phyloP scores from a whole-genome alignment of 2,888 invertebrate species.

The Ypsolopha sequella region DNA sequence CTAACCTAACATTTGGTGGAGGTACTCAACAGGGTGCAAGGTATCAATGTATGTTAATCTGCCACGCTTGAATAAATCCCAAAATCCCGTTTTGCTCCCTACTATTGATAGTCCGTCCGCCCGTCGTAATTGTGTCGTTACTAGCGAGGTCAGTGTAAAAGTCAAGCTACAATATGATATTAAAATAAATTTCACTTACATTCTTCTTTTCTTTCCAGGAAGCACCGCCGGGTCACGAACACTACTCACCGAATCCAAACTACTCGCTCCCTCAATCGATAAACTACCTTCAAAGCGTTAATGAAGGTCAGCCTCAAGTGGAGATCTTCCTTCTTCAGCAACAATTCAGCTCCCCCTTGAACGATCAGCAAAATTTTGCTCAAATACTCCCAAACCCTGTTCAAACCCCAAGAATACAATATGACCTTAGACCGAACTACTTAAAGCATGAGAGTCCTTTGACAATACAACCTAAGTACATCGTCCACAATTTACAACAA shows the following conservation, averaged over 20 bases:
- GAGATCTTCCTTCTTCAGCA: constrained; percentile 43
- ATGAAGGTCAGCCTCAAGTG: constrained; percentile 17
- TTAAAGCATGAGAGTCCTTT: constrained; percentile 16
- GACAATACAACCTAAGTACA: constrained; percentile 22
- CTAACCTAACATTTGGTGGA: no score
- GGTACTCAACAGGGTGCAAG: no score
- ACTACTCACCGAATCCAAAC: neutral
- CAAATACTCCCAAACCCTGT: no score
- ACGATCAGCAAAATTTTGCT: constrained; percentile 1
- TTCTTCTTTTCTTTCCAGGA: neutral
- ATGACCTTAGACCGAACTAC: constrained; percentile 17
- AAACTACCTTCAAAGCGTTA: neutral
- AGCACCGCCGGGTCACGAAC: neutral
- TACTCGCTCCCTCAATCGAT: neutral
- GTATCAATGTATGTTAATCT: no score
- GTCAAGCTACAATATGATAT: neutral
- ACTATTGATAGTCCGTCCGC: no score
- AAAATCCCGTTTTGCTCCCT: no score
- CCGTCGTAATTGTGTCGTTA: neutral
- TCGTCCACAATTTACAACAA: constrained; percentile 15
- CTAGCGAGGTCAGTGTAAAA: neutral
- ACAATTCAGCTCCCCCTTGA: constrained; percentile 23
- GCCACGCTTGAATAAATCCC: no score
- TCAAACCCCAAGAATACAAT: constrained; percentile 7
- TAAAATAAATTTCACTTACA: neutral